phyloP scores from a whole-genome alignment of 2,888 invertebrate species.

The Papilio protenor region DNA sequence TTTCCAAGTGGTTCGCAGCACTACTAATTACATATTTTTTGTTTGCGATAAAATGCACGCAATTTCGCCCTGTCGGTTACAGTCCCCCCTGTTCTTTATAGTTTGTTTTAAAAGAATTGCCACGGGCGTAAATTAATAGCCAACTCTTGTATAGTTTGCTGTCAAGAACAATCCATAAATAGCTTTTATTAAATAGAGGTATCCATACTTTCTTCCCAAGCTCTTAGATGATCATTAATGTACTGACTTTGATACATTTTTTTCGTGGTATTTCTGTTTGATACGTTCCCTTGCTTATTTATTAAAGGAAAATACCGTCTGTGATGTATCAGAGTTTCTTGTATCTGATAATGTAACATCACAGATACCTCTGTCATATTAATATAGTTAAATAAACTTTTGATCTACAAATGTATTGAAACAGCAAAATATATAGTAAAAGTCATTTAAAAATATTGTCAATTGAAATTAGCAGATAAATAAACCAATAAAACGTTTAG shows the following conservation, averaged over 20 bases:
- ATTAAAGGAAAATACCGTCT: neutral
- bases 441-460: neutral
- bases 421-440: neutral
- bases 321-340: neutral
- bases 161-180: neutral
- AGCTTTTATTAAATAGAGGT: constrained; percentile 4
- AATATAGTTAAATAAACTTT: neutral
- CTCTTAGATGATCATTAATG: neutral
- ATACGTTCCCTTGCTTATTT: neutral
- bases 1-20: constrained; percentile 39
- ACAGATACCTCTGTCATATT: neutral
- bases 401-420: neutral
- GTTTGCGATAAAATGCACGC: constrained; percentile 52
- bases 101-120: constrained; percentile 61
- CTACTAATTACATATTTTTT: constrained; percentile 45
- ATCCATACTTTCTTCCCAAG: neutral
- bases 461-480: neutral
- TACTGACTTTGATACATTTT: neutral
- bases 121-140: constrained; percentile 60
- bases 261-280: neutral
- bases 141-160: constrained; percentile 6
- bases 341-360: neutral
- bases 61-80: constrained; percentile 57
- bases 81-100: constrained; percentile 54
- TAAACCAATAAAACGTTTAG: constrained; percentile 29